Conservation (phyloP, 2,888 invertebrate species). For the Leptinotarsa juncta region DNA sequence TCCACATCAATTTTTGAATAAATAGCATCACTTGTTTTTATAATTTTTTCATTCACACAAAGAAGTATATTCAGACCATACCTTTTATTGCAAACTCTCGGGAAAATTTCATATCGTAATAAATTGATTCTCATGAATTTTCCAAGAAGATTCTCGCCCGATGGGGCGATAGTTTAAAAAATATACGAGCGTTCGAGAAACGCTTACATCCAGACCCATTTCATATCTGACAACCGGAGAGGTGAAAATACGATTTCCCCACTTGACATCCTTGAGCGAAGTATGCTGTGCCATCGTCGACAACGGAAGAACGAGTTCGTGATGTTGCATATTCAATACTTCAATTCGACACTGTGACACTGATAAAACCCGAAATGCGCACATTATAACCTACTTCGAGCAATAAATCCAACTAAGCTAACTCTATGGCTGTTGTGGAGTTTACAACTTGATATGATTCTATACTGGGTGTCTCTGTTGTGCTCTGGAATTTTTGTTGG, state of each 20-base stretch:
- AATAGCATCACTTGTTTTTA: too few relatives aligned
- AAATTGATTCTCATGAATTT: conserved; percentile 17
- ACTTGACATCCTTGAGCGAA: conserved; percentile 12
- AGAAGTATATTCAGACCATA: neutral
- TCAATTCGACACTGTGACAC: conserved; percentile 14
- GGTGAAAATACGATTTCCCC: conserved; percentile 7
- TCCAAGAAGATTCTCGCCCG: neutral
- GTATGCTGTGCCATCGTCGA: conserved; percentile 16
- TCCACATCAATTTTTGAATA: too few relatives aligned
- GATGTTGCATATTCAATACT: conserved; percentile 17
- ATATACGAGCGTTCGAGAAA: conserved; percentile 5
- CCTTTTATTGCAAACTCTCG: neutral
- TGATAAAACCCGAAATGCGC: conserved; percentile 9
- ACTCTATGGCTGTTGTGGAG: neutral
- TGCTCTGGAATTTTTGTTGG: too few relatives aligned
- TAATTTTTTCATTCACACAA: neutral
- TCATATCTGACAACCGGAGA: conserved; percentile 11
- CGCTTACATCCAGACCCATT: conserved; percentile 9
- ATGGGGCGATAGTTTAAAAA: conserved; percentile 1
- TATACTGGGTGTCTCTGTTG: too few relatives aligned
- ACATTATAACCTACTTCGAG: neutral
- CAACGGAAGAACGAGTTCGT: conserved; percentile 17
- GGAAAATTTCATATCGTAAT: neutral
- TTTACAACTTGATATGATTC: too few relatives aligned
- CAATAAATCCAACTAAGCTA: neutral